These are phyloP conservation scores for Saxidomus purpurata DNA, from an alignment of 1,140 invertebrate genomes.

Conservation along the genomic window DNA sequence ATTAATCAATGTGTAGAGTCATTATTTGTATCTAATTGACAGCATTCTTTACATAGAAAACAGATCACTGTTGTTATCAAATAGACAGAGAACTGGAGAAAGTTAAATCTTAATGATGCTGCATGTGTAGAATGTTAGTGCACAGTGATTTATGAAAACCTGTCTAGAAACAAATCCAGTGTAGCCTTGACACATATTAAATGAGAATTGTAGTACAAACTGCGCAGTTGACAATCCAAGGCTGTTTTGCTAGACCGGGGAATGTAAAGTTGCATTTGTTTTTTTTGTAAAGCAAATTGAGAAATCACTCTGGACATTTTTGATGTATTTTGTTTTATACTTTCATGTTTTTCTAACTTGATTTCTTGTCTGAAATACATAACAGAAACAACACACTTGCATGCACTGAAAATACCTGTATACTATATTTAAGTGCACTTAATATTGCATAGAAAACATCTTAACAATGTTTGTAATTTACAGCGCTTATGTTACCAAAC, in stretches of 20 bases:
- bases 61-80: background rate
- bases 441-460: no score
- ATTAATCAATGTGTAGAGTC: background rate
- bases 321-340: no score
- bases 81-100: background rate
- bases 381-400: background rate
- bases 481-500: no score
- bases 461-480: no score
- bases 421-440: no score
- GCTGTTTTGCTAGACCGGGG: no score
- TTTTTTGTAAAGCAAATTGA: no score
- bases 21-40: background rate
- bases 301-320: no score
- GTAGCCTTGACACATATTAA: background rate
- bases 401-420: no score
- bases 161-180: background rate
- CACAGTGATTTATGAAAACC: background rate
- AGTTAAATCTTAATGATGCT: background rate
- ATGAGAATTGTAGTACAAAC: background rate
- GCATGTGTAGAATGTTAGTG: background rate
- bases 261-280: background rate
- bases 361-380: background rate
- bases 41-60: background rate
- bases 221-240: background rate
- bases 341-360: no score